Base-by-base conservation (phyloP, 1,140 invertebrate genomes). In the Steinernema khuongi region DNA sequence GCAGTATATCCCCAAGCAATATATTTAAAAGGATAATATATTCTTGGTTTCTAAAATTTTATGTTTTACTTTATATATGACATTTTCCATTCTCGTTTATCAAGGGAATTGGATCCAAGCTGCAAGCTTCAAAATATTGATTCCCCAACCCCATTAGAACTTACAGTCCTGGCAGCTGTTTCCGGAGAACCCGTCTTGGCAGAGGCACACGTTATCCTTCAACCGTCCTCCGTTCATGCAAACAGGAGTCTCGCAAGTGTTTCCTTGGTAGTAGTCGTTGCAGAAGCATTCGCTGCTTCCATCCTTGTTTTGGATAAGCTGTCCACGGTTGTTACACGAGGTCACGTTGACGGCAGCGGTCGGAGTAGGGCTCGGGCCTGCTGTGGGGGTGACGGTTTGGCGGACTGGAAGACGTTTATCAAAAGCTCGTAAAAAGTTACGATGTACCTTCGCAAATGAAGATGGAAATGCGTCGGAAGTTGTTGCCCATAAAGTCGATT, bases 311-410 rank as follows among this genome's bases (percentile, higher is more conserved):
- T 28, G 50, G 18, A 77, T 28, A 4, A 60, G 17, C n/a, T 68
- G 31, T 50, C 74, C 76, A 33, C 73, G 68, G 29, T 77, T 77
- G n/a, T 77, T 30, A 29, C 73, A 77, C 36, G 68, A 28, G 26
- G 73, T 74, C 19, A 75, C 11, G 17, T 68, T 70, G 11, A 67
- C n/a, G 4, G 44, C 19, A 1, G 68, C 22, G 19, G 69, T 68
- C 1, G 69, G 66, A 11, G 74, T 60, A 33, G 43, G 18, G 1
- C 33, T 19, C 11, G 68, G 18, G 22, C n/a, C n/a, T n/a, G n/a
- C n/a, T n/a, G n/a, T n/a, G n/a, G n/a, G n/a, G n/a, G n/a, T n/a
- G n/a, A n/a, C n/a, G n/a, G n/a, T n/a, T n/a, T n/a, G n/a, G n/a
- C n/a, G n/a, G n/a, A n/a, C n/a, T n/a, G n/a, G n/a, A n/a, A n/a